Base-by-base conservation (phyloP, 1,140 invertebrate species). In the Chelonus insularis region DNA sequence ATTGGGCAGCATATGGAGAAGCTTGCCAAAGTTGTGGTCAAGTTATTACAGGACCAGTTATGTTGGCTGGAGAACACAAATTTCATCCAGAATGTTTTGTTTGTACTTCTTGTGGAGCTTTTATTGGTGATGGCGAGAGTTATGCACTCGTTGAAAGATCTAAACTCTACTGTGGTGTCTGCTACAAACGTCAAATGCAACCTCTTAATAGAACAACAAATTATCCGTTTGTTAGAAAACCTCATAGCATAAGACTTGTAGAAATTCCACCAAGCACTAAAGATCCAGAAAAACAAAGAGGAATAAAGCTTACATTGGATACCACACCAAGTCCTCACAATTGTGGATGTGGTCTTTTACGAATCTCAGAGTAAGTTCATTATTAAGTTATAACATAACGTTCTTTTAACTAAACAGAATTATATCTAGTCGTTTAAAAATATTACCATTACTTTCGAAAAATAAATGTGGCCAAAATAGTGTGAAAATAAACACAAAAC, bases 11-110 rank as follows among this genome's bases (percentile, higher is more conserved):
- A n/a, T 96, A 90, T 76, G 93, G 93, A 0, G 91, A 95, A 77
- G 86, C 88, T 14, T 97, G 94, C 70, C 93, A 95, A 73, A 88
- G 93, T 67, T 97, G 94, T 80, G 84, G 85, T 55, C 86, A 93
- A 76, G 86, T 93, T 56, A 96, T 96, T 69, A 94, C 93, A 0
- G 94, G 95, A 0, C 94, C 94, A 21, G 92, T 96, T 45, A 96
- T 97, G 94, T 87, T 94, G 63, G 94, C 94, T 12, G 94, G 94
- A 14, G 92, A 95, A 74, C 94, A 95, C 78, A 93, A 93, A 76
- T 97, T 95, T 82, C 95, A 97, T 82, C 94, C 94, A 60, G 94
- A 97, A 85, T 97, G 95, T 82, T 95, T 97, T 83, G 87, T 89
- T 65, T 97, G 95, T 73, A 83, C 83, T 20, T 86, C 86, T 5